Base-by-base conservation (phyloP, 2,113 vertebrate species). In the Calidris pugnax region DNA sequence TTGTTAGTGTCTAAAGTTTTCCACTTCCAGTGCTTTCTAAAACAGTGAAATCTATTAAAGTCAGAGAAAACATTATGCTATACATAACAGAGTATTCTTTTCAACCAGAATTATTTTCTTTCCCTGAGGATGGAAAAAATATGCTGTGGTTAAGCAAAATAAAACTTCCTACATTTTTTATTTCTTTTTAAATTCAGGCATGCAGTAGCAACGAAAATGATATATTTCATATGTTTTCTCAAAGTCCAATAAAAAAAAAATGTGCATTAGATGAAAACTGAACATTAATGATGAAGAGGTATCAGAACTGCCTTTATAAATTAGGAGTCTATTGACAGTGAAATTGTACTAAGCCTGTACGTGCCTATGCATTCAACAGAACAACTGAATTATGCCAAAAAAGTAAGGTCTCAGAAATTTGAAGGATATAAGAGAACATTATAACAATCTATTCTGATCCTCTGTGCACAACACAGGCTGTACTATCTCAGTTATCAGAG, bases 1-100 rank as follows among this genome's bases (percentile, higher is more conserved):
- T 78, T 51, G 47, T 66, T 94, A 90, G 19, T 74, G 51, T 67
- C 57, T 72, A 92, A 89, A 82, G 86, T 95, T 98, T 98, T 98
- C 95, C 83, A 87, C 67, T 95, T 94, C 64, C 91, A 96, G 19
- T 69, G 39, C 53, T 96, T 97, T 97, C 88, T 95, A 94, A 95
- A 98, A 95, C 41, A 97, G 91, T 57, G 63, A 94, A 97, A 91
- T 64, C 33, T 45, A 79, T 50, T 95, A 85, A 95, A 95, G 72
- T 95, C 72, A 97, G 84, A 97, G 89, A 95, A 97, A 97, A 97
- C 85, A 87, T 96, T 97, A 98, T 97, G 75, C 78, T 95, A 96
- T 69, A 96, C 37, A 77, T 82, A 97, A 95, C 59, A 97, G 87
- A 95, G 89, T 96, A 96, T 92, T 37, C 73, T 97, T 97, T 97